Percentiles rank a stretch among this genome's conserved stretches.
Evolutionary conservation across 2,888 invertebrate species (phyloP).

Genomic region (Norana najaformis): DNA sequence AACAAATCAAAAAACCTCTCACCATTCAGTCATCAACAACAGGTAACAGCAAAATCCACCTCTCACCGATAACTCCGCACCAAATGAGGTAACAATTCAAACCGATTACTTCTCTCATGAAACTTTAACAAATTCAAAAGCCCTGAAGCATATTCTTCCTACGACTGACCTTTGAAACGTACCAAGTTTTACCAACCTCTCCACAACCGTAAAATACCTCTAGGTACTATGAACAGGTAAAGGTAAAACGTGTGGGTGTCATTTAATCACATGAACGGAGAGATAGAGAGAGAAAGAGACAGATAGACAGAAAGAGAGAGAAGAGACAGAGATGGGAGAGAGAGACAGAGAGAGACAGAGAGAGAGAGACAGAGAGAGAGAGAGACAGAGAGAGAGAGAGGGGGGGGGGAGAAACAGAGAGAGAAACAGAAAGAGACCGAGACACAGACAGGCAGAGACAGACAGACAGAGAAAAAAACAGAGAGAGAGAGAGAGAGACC

Average conservation of each 20-base stretch:
- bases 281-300: no score
- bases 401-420: no score
- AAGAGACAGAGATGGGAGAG: no score
- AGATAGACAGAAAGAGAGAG: no score
- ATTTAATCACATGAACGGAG: background rate
- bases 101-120: background rate
- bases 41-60: background rate
- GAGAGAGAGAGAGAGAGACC: no score
- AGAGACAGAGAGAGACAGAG: no score
- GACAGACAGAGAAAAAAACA: no score
- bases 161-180: background rate
- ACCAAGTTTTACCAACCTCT: background rate
- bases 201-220: background rate
- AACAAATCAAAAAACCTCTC: no score
- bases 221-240: background rate
- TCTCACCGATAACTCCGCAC: background rate
- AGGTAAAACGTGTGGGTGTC: background rate
- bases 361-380: no score
- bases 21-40: background rate
- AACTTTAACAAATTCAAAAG: background rate
- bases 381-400: no score
- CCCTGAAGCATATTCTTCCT: background rate
- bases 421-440: no score
- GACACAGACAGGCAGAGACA: no score
- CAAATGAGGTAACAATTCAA: background rate